These are phyloP conservation scores for Lissonota sp. DNA, from an alignment of 2,888 invertebrate species.

Conservation along the genomic window DNA sequence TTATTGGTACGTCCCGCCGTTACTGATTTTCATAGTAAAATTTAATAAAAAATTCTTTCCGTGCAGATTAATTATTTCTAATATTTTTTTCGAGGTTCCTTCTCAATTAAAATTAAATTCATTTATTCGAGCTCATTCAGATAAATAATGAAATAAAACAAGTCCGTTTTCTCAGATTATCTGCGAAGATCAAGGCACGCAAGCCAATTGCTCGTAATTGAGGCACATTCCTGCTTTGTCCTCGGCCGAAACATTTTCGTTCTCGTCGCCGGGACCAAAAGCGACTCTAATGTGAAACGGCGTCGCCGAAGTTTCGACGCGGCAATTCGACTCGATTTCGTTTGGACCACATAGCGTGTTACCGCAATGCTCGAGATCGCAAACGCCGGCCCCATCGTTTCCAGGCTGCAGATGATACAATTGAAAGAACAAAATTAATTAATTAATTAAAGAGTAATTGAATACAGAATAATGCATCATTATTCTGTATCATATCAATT, in stretches of 20 bases:
- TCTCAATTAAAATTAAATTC: too few relatives aligned
- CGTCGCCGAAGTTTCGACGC: constrained; percentile 90
- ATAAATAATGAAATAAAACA: background rate
- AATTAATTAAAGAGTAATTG: background rate
- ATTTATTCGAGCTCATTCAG: background rate
- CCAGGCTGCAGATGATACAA: constrained; percentile 84
- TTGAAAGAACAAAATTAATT: too few relatives aligned
- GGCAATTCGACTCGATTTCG: constrained; percentile 84
- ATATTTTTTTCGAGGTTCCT: too few relatives aligned
- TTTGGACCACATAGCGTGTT: constrained; percentile 88
- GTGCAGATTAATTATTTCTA: too few relatives aligned
- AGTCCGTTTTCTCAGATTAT: background rate
- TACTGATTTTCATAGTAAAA: too few relatives aligned
- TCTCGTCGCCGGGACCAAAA: constrained; percentile 89
- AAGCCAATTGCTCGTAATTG: constrained; percentile 89
- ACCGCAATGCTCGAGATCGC: constrained; percentile 93
- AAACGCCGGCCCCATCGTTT: constrained; percentile 87
- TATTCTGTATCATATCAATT: too few relatives aligned
- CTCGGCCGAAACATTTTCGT: constrained; percentile 86
- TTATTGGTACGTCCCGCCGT: too few relatives aligned
- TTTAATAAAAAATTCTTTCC: too few relatives aligned
- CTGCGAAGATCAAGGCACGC: constrained; percentile 82
- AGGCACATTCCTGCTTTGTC: constrained; percentile 94
- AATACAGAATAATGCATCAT: too few relatives aligned
- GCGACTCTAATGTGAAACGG: constrained; percentile 92